These are phyloP conservation scores for Acromyrmex echinatior DNA, from an alignment of 1,140 invertebrate genomes.

Conservation along the genomic window DNA sequence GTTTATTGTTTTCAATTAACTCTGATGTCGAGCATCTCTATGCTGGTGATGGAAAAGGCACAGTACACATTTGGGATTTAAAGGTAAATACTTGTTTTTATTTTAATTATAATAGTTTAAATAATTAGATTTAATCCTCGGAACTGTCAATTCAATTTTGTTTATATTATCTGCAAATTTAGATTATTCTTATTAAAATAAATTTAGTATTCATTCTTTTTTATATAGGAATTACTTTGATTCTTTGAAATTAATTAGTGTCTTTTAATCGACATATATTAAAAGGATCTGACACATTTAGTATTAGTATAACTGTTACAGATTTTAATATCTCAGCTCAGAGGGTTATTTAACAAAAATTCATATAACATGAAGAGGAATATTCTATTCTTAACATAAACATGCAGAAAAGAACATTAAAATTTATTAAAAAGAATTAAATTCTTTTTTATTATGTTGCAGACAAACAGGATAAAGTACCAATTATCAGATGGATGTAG, in stretches of 20 bases:
- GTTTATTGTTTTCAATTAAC: constrained; percentile 88
- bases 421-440: constrained; percentile 27
- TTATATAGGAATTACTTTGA: no score
- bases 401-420: background rate
- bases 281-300: no score
- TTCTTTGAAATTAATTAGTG: no score
- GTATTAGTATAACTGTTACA: no score
- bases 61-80: constrained; percentile 91
- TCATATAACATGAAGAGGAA: background rate
- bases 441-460: constrained; percentile 70
- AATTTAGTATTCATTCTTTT: no score
- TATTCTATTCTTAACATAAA: background rate
- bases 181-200: no score
- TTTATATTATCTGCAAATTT: no score
- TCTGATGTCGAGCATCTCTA: constrained; percentile 88
- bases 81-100: constrained; percentile 86
- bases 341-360: background rate
- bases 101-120: background rate
- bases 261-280: no score
- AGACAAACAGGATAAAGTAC: constrained; percentile 89
- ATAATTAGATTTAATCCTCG: constrained; percentile 3
- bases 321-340: no score
- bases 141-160: no score
- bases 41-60: constrained; percentile 90
- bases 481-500: constrained; percentile 88